These are phyloP conservation scores for Pangasius larnaudii DNA, from an alignment of 2,797 vertebrate species.

Conservation along the genomic window DNA sequence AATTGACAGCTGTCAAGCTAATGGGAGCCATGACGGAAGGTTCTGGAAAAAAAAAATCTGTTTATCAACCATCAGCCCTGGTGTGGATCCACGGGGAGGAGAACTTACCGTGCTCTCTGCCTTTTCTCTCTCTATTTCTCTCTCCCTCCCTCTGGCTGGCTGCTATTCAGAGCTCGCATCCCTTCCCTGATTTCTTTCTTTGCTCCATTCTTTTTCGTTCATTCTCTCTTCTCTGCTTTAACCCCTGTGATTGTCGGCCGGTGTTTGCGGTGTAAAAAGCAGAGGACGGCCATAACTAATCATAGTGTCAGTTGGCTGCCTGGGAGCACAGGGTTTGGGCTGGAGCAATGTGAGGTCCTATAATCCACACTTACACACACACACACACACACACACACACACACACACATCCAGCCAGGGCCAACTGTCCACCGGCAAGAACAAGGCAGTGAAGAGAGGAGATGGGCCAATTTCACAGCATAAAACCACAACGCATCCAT, in stretches of 20 bases:
- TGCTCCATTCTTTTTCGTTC: conserved; percentile 65
- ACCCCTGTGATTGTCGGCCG: conserved; percentile 66
- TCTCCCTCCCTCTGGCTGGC: conserved; percentile 50
- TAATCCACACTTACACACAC: conserved; percentile 58
- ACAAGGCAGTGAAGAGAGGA: conserved; percentile 31
- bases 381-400: conserved; percentile 46
- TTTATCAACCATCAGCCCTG: conserved; percentile 82
- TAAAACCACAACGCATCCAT: not conserved
- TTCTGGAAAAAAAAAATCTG: conserved; percentile 85
- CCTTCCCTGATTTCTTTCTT: conserved; percentile 55
- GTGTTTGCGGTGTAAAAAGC: conserved; percentile 67
- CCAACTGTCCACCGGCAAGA: conserved; percentile 45
- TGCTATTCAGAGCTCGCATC: conserved; percentile 37
- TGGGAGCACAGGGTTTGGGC: conserved; percentile 78
- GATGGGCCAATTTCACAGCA: conserved; percentile 29
- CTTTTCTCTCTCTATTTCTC: conserved; percentile 55
- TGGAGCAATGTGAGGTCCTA: conserved; percentile 68
- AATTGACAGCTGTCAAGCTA: conserved; percentile 98
- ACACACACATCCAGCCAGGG: conserved; percentile 42
- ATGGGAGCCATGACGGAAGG: conserved; percentile 90
- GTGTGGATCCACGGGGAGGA: conserved; percentile 74
- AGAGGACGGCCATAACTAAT: conserved; percentile 86
- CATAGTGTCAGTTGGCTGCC: conserved; percentile 84
- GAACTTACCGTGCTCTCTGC: conserved; percentile 61
- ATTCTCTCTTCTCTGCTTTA: conserved; percentile 63